These are phyloP conservation scores for Ophonus ardosiacus DNA, from an alignment of 2,888 invertebrate species.

Conservation along the genomic window DNA sequence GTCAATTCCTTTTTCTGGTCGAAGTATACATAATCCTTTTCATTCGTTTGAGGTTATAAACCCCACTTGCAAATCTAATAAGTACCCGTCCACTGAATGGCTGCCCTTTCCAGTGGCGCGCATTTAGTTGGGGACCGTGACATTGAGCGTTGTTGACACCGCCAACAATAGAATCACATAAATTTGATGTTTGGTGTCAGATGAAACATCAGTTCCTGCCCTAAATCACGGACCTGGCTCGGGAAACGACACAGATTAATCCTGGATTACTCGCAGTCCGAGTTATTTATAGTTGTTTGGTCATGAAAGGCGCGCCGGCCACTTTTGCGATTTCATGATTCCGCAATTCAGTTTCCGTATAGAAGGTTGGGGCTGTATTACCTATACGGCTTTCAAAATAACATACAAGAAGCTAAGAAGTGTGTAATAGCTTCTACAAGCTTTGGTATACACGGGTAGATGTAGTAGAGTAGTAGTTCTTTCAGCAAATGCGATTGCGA, in stretches of 20 bases:
- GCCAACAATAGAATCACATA: constrained; percentile 35
- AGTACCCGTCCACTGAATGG: not conserved
- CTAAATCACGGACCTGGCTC: constrained; percentile 34
- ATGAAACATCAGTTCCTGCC: constrained; percentile 45
- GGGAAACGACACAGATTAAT: constrained; percentile 47
- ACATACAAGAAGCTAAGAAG: not conserved
- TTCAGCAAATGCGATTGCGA: too few relatives aligned
- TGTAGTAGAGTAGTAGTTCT: too few relatives aligned
- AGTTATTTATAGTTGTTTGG: constrained; percentile 46
- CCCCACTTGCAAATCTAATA: not conserved
- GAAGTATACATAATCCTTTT: too few relatives aligned
- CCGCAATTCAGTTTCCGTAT: not conserved
- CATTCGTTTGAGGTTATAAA: not conserved
- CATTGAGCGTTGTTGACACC: constrained; percentile 16
- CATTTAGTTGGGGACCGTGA: not conserved
- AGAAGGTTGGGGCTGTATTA: not conserved
- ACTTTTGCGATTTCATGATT: constrained; percentile 13
- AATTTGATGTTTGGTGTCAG: constrained; percentile 44
- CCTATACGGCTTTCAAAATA: not conserved
- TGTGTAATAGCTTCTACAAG: too few relatives aligned
- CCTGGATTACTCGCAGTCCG: constrained; percentile 36
- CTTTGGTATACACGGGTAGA: too few relatives aligned
- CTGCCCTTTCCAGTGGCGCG: not conserved
- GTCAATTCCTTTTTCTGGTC: too few relatives aligned
- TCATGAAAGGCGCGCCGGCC: constrained; percentile 18